Conservation (phyloP, 2,113 vertebrate species). For the Pluvianellus socialis region DNA sequence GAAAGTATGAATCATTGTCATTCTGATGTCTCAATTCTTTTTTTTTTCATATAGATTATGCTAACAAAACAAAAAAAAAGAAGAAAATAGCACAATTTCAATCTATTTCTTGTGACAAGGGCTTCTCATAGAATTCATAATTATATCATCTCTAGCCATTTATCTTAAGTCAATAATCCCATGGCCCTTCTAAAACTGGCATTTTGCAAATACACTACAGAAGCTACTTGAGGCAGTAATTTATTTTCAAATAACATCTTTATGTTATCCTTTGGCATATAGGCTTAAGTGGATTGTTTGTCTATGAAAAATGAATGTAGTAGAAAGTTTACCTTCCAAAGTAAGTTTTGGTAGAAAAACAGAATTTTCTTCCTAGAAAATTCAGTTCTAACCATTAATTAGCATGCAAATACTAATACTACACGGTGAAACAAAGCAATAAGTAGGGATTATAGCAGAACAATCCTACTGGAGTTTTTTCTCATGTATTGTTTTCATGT, state of each 20-base stretch:
- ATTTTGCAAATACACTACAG: slow-evolving; percentile 16
- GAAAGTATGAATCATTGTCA: neutral
- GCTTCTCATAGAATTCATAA: slow-evolving; percentile 25
- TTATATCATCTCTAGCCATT: slow-evolving; percentile 2
- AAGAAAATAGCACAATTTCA: neutral
- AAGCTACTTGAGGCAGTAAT: slow-evolving; percentile 15
- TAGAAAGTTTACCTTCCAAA: neutral
- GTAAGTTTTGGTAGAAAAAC: neutral
- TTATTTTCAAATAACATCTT: slow-evolving; percentile 30
- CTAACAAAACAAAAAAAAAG: neutral
- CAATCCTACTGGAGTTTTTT: neutral
- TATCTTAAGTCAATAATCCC: slow-evolving; percentile 41
- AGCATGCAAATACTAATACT: slow-evolving; percentile 2
- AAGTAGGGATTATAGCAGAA: neutral
- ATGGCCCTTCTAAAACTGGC: neutral
- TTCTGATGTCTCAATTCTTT: neutral
- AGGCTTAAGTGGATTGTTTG: slow-evolving; percentile 8
- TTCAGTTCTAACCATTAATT: slow-evolving; percentile 11
- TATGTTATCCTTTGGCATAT: neutral
- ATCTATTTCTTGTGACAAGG: slow-evolving; percentile 14
- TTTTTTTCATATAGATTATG: neutral
- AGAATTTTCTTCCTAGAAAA: neutral
- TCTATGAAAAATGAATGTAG: neutral
- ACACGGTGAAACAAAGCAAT: neutral
- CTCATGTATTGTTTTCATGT: neutral